Percentiles rank a stretch among this genome's conserved stretches.
phyloP scores from a whole-genome alignment of 2,797 vertebrate genomes.

The Enteromius fasciolatus region DNA sequence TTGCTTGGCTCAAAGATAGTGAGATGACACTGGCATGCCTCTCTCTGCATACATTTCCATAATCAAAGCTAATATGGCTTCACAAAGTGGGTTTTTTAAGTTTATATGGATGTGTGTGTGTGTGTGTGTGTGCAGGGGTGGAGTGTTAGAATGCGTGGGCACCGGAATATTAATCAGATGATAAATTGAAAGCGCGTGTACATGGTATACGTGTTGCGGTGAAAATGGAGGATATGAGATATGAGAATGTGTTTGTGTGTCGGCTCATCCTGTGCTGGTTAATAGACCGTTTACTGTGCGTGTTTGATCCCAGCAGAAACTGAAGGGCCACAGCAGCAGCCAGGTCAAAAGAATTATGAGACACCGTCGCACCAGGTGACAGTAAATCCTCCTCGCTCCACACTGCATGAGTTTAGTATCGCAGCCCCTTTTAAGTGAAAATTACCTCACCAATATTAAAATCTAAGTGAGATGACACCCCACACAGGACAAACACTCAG shows the following conservation, averaged over 20 bases:
- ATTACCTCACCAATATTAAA: slow-evolving; percentile 33
- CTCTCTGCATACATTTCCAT: slow-evolving; percentile 61
- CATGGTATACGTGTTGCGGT: slow-evolving; percentile 39
- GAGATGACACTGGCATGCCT: slow-evolving; percentile 58
- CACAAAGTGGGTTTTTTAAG: slow-evolving; percentile 47
- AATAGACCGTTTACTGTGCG: slow-evolving; percentile 69
- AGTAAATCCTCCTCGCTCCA: slow-evolving; percentile 40
- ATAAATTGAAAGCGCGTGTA: slow-evolving; percentile 37
- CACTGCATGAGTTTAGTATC: slow-evolving; percentile 23
- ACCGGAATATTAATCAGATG: slow-evolving; percentile 39
- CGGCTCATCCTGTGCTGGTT: slow-evolving; percentile 55
- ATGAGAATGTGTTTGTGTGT: slow-evolving; percentile 37
- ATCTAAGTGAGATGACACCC: slow-evolving; percentile 20
- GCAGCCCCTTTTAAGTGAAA: slow-evolving; percentile 32
- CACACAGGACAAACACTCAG: slow-evolving; percentile 22
- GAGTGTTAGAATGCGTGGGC: not conserved
- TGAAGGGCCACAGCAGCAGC: slow-evolving; percentile 40
- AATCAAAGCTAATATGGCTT: slow-evolving; percentile 61
- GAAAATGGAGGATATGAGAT: slow-evolving; percentile 43
- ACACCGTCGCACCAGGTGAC: slow-evolving; percentile 39
- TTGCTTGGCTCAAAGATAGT: slow-evolving; percentile 54
- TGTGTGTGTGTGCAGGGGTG: not conserved
- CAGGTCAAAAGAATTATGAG: slow-evolving; percentile 71
- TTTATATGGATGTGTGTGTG: slow-evolving; percentile 44
- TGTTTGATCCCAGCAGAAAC: slow-evolving; percentile 59